Conservation (phyloP, 1,140 invertebrate species). For the Psix sp. region DNA sequence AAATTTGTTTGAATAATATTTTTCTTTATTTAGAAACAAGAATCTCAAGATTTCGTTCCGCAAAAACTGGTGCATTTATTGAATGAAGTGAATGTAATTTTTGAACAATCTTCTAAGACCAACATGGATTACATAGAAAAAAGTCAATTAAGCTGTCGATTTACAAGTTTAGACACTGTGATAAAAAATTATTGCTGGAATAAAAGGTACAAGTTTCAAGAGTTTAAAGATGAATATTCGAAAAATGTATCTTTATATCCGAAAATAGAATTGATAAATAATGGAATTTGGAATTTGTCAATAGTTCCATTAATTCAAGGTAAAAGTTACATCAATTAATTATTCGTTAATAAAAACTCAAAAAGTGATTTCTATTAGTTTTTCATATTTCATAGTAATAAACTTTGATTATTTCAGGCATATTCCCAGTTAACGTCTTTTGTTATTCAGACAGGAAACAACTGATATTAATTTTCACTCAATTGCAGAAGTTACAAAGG, state of each 20-base stretch:
- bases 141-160: conserved; percentile 29
- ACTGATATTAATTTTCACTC: conserved; percentile 58
- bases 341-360: too few relatives aligned
- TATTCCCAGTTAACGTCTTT: conserved; percentile 54
- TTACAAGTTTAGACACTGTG: conserved; percentile 12
- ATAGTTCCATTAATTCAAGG: conserved; percentile 60
- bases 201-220: conserved; percentile 33
- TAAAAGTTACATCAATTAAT: conserved; percentile 21
- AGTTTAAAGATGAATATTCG: conserved; percentile 3
- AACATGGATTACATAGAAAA: conserved; percentile 35
- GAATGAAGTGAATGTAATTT: conserved; percentile 1
- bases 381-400: too few relatives aligned
- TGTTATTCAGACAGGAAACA: conserved; percentile 61
- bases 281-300: conserved; percentile 68
- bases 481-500: conserved; percentile 66
- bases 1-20: neutral
- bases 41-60: conserved; percentile 3
- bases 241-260: conserved; percentile 1
- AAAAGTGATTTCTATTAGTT: too few relatives aligned
- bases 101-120: conserved; percentile 18
- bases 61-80: conserved; percentile 4
- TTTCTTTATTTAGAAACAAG: conserved; percentile 18
- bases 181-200: conserved; percentile 45
- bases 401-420: conserved; percentile 53
- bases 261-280: conserved; percentile 60